These are phyloP conservation scores for Eutrigla gurnardus DNA, from an alignment of 2,797 vertebrate genomes.

Conservation along the genomic window DNA sequence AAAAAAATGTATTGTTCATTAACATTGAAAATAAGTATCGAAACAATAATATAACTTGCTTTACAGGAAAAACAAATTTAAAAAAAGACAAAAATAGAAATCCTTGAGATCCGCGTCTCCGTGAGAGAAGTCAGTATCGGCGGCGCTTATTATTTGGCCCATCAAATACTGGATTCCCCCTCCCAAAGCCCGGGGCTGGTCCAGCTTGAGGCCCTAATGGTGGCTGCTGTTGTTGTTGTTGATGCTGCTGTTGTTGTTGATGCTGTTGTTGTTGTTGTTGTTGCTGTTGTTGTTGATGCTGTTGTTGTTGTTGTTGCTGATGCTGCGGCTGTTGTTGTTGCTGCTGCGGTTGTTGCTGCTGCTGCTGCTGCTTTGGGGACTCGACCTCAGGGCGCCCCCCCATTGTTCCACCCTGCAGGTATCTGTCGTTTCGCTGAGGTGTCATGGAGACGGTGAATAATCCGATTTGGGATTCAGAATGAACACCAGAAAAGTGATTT, in stretches of 20 bases:
- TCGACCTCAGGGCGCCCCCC: conserved; percentile 91
- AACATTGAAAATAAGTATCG: neutral
- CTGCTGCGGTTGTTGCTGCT: conserved; percentile 73
- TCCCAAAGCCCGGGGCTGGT: conserved; percentile 87
- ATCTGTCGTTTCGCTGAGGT: conserved; percentile 92
- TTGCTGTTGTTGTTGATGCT: conserved; percentile 75
- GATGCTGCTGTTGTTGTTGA: conserved; percentile 72
- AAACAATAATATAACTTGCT: neutral
- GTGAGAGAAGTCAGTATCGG: conserved; percentile 83
- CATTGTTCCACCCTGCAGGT: conserved; percentile 87
- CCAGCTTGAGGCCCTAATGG: conserved; percentile 69
- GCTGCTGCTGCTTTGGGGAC: conserved; percentile 82
- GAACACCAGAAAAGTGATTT: neutral
- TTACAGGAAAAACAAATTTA: neutral
- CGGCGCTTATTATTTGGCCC: conserved; percentile 94
- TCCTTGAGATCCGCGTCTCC: neutral
- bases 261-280: conserved; percentile 74
- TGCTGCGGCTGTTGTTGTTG: conserved; percentile 79
- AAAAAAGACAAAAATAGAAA: neutral
- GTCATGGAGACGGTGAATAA: neutral
- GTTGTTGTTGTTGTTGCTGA: conserved; percentile 80
- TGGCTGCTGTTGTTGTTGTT: conserved; percentile 74
- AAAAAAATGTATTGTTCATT: neutral
- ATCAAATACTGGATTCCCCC: conserved; percentile 92
- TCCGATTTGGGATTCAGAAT: neutral